A percentile compares a stretch with the other conserved stretches of the same genome.
Evolutionary conservation across 2,113 vertebrate species (phyloP).

Genomic region (Megaleporinus macrocephalus): DNA sequence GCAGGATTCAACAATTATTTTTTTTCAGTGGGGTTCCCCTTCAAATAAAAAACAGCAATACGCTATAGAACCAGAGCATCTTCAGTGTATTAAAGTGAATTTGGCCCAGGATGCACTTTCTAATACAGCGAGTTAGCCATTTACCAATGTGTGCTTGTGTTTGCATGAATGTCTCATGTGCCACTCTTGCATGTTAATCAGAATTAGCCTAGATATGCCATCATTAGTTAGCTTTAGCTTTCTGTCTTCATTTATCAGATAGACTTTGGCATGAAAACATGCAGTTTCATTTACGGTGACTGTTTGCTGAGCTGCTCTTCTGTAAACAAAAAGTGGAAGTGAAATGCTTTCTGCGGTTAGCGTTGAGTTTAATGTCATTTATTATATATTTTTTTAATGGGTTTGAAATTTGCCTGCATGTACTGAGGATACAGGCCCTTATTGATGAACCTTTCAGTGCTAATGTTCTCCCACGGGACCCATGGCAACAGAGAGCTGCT

Average conservation of each 20-base stretch:
- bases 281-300: background rate
- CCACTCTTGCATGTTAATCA: background rate
- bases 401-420: background rate
- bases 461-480: background rate
- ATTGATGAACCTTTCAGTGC: background rate
- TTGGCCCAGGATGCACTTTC: background rate
- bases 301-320: background rate
- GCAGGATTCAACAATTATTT: too few species aligned
- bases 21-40: too few species aligned
- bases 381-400: background rate
- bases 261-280: background rate
- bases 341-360: background rate
- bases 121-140: background rate
- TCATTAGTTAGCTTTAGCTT: background rate
- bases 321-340: background rate
- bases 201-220: conserved; percentile 17
- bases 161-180: background rate
- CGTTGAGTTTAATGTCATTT: background rate
- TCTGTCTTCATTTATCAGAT: conserved; percentile 7
- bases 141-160: background rate
- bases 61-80: too few species aligned
- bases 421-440: background rate
- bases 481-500: background rate
- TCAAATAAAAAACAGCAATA: too few species aligned
- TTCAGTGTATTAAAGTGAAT: background rate